Evolutionary conservation across 2,888 invertebrate species (phyloP).

Genomic region (Mycalesis mineus): DNA sequence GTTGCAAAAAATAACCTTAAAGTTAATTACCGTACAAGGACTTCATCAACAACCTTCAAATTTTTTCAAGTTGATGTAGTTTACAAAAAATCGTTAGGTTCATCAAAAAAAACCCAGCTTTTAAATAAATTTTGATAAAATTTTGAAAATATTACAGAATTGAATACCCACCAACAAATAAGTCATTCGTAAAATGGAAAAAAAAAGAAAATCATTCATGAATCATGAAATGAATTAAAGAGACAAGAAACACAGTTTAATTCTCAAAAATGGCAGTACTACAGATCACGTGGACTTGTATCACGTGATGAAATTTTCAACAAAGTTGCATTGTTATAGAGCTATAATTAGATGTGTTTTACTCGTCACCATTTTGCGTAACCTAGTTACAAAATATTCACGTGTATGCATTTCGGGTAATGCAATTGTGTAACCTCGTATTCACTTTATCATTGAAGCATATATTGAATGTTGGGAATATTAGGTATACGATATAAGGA

Average conservation of each 20-base stretch:
- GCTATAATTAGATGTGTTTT: background rate
- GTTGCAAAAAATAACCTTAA: background rate
- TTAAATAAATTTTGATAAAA: too few relatives aligned
- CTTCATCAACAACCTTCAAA: background rate
- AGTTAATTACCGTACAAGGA: background rate
- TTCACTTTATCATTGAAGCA: background rate
- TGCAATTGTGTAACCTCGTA: constrained; percentile 18
- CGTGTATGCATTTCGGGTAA: constrained; percentile 17
- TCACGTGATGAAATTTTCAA: background rate
- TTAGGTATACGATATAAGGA: too few relatives aligned
- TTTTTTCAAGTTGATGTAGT: background rate
- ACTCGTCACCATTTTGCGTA: background rate
- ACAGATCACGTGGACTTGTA: background rate
- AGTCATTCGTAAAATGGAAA: too few relatives aligned
- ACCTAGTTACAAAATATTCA: constrained; percentile 1
- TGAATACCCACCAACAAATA: too few relatives aligned
- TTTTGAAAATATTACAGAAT: too few relatives aligned
- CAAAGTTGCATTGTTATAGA: background rate
- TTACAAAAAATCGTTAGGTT: too few relatives aligned
- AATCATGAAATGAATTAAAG: too few relatives aligned
- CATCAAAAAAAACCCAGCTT: too few relatives aligned
- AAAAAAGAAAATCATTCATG: too few relatives aligned
- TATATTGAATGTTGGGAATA: too few relatives aligned
- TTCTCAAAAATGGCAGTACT: too few relatives aligned
- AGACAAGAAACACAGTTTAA: too few relatives aligned